phyloP scores from a whole-genome alignment of 2,888 invertebrate species.

The Ormyrus nitidulus region DNA sequence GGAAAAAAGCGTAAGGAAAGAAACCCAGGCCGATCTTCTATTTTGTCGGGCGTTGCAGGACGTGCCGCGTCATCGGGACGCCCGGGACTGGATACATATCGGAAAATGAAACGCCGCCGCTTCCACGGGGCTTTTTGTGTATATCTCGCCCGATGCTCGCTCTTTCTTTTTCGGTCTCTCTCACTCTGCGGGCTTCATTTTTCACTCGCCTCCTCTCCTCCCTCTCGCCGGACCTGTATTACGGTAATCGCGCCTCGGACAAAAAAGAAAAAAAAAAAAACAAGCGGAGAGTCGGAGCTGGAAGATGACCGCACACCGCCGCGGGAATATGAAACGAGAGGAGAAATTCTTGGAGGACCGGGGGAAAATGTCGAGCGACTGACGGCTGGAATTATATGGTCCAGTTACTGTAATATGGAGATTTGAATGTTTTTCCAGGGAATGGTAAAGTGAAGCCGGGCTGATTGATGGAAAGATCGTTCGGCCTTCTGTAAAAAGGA shows the following conservation, averaged over 20 bases:
- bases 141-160: no score
- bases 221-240: background rate
- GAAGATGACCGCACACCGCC: no score
- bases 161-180: background rate
- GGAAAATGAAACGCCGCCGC: conserved; percentile 36
- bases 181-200: conserved; percentile 35
- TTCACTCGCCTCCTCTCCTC: conserved; percentile 12
- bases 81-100: conserved; percentile 1
- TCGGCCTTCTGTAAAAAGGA: no score
- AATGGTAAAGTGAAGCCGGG: no score
- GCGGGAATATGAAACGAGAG: no score
- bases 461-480: no score
- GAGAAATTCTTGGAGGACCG: no score
- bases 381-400: background rate
- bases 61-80: conserved; percentile 41
- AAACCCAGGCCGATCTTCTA: background rate
- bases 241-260: conserved; percentile 4
- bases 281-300: no score
- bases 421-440: no score
- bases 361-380: background rate
- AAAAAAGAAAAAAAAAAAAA: no score
- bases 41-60: conserved; percentile 1
- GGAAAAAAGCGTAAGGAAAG: background rate
- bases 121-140: background rate
- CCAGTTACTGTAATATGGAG: no score